Conservation (phyloP, 2,797 vertebrate species). For the Percopsis omiscomaycus region DNA sequence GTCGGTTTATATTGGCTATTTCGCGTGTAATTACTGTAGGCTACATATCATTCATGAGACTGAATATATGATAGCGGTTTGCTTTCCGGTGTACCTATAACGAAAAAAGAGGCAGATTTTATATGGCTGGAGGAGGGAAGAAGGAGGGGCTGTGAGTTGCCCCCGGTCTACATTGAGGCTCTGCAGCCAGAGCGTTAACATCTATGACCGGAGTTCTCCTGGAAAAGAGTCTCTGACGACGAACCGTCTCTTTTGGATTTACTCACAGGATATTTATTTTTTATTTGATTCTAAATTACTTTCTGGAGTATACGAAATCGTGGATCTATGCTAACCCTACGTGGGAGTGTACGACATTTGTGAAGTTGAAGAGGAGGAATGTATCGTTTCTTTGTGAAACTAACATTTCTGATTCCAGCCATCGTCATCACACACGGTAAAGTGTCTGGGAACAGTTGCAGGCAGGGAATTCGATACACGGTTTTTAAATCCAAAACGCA, state of each 20-base stretch:
- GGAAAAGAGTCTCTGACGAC: constrained; percentile 24
- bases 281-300: constrained; percentile 27
- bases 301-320: constrained; percentile 52
- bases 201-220: constrained; percentile 51
- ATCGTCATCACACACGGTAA: constrained; percentile 78
- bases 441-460: not conserved
- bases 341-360: constrained; percentile 69
- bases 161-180: constrained; percentile 68
- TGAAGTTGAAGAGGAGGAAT: constrained; percentile 83
- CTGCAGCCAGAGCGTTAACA: constrained; percentile 58
- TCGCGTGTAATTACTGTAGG: not conserved
- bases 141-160: constrained; percentile 43
- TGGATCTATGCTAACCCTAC: constrained; percentile 79
- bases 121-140: constrained; percentile 29
- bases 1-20: not conserved
- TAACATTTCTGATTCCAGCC: constrained; percentile 74
- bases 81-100: constrained; percentile 1
- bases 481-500: no score
- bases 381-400: constrained; percentile 82
- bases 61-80: not conserved
- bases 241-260: constrained; percentile 49
- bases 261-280: constrained; percentile 61
- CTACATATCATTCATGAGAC: no score
- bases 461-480: no score
- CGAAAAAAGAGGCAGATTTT: constrained; percentile 24